Percentiles rank a stretch among this genome's conserved stretches.
phyloP scores from a whole-genome alignment of 1,140 invertebrate genomes.

The Drosophila insularis region DNA sequence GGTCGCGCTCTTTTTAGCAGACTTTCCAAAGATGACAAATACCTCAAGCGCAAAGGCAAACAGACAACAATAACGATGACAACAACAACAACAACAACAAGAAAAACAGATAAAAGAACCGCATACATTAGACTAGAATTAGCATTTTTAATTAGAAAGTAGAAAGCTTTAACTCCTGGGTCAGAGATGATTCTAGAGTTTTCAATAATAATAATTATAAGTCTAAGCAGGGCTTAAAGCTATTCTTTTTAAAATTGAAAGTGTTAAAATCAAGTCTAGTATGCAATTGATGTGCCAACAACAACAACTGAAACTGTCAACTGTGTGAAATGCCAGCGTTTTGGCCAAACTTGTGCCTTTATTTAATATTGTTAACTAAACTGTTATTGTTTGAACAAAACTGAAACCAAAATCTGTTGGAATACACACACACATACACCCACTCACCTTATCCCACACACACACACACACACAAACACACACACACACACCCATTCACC shows the following conservation, averaged over 20 bases:
- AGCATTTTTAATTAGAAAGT: background rate
- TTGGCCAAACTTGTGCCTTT: constrained; percentile 78
- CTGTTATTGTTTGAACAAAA: constrained; percentile 77
- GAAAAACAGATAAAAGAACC: constrained; percentile 24
- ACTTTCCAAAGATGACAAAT: constrained; percentile 81
- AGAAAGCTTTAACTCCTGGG: background rate
- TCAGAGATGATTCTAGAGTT: background rate
- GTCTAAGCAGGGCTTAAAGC: background rate
- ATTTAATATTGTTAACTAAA: constrained; percentile 76
- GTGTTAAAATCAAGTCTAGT: constrained; percentile 7
- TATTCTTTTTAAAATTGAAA: background rate
- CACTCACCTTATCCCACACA: constrained; percentile 1
- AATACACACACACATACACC: constrained; percentile 49
- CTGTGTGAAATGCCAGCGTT: constrained; percentile 73
- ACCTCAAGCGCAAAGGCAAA: constrained; percentile 77
- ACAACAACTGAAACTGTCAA: constrained; percentile 46
- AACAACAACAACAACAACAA: constrained; percentile 39
- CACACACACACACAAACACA: constrained; percentile 11
- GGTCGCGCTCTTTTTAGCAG: constrained; percentile 60
- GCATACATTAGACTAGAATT: constrained; percentile 10
- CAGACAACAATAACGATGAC: constrained; percentile 38
- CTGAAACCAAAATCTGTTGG: constrained; percentile 78
- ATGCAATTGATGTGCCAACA: constrained; percentile 69
- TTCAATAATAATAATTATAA: no score
- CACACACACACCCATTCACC: constrained; percentile 5